Percentiles rank a stretch among this genome's conserved stretches.
These are phyloP conservation scores for Galaxias olidus DNA, from an alignment of 2,797 vertebrate species.

Conservation along the genomic window DNA sequence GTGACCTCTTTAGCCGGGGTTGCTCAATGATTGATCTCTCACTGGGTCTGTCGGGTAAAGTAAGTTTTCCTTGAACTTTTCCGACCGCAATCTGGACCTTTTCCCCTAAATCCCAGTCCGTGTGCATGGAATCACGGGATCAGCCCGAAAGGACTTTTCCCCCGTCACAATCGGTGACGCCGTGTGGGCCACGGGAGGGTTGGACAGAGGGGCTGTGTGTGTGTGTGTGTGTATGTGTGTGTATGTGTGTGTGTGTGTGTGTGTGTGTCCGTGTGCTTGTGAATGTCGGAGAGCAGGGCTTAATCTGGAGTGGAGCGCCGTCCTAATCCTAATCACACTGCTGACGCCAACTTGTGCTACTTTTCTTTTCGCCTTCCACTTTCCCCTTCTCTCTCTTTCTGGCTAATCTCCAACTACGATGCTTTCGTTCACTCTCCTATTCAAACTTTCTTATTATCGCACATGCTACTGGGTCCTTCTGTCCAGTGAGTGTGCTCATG, in stretches of 20 bases:
- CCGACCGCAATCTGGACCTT: conserved; percentile 31
- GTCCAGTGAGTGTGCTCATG: conserved; percentile 24
- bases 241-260: conserved; percentile 30
- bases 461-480: conserved; percentile 1
- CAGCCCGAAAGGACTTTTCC: conserved; percentile 59
- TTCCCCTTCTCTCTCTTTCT: not conserved
- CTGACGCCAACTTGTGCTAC: conserved; percentile 47
- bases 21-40: conserved; percentile 16
- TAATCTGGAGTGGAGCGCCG: conserved; percentile 60
- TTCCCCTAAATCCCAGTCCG: conserved; percentile 27
- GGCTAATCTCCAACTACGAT: not conserved
- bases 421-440: not conserved
- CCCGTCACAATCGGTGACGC: conserved; percentile 58
- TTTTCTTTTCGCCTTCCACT: conserved; percentile 20
- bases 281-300: conserved; percentile 19
- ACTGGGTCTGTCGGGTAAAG: conserved; percentile 15
- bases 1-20: conserved; percentile 10
- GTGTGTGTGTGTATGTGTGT: conserved; percentile 23
- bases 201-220: conserved; percentile 4
- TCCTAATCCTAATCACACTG: conserved; percentile 69
- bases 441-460: not conserved
- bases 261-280: conserved; percentile 8
- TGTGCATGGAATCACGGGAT: conserved; percentile 50
- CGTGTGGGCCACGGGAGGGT: conserved; percentile 32
- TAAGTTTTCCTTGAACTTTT: conserved; percentile 23